Evolutionary conservation across 1,140 invertebrate genomes (phyloP).

Genomic region (Tetramorium alpestre): DNA sequence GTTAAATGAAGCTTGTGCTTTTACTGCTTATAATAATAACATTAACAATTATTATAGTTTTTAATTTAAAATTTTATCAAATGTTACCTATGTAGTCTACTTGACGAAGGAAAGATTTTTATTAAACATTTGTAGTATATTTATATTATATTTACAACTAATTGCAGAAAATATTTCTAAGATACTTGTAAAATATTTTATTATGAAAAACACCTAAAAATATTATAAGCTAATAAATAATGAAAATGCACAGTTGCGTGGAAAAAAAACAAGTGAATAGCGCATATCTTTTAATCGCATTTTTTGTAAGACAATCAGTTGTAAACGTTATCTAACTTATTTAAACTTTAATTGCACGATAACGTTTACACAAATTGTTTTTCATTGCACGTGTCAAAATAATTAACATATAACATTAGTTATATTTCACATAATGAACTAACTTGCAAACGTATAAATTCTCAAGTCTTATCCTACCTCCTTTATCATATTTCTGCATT

Average conservation of each 20-base stretch:
- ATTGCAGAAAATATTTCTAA: neutral
- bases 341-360: neutral
- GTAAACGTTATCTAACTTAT: neutral
- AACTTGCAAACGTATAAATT: neutral
- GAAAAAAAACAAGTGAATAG: neutral
- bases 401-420: neutral
- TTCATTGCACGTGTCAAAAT: neutral
- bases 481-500: slow-evolving; percentile 8
- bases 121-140: neutral
- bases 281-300: neutral
- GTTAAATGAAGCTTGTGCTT: neutral
- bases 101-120: neutral
- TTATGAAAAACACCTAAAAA: neutral
- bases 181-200: neutral
- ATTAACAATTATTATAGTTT: neutral
- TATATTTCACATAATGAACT: neutral
- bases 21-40: neutral
- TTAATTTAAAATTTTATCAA: neutral
- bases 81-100: neutral
- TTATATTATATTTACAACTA: too few species aligned
- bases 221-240: neutral
- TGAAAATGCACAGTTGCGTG: neutral
- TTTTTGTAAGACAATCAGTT: neutral
- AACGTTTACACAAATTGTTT: neutral
- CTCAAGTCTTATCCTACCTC: neutral